A percentile compares a stretch with the other conserved stretches of the same genome.
phyloP scores from a whole-genome alignment of 2,113 vertebrate species.

The Orthochromis indermauri region DNA sequence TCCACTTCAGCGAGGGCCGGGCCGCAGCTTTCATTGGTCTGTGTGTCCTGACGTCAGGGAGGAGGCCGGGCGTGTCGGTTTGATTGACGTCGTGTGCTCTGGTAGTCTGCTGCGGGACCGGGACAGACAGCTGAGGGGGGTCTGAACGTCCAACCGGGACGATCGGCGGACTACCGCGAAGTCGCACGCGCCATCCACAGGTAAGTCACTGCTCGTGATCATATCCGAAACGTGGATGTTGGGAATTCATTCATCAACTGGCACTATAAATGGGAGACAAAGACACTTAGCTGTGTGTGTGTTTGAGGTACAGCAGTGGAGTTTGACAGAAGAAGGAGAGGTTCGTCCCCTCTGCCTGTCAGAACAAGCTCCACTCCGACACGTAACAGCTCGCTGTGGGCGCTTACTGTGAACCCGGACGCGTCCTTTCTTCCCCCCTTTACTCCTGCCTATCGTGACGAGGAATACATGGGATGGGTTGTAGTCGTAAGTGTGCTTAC shows the following conservation, averaged over 20 bases:
- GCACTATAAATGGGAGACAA: slow-evolving; percentile 4
- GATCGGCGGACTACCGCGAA: slow-evolving; percentile 13
- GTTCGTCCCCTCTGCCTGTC: not conserved
- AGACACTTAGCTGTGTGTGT: slow-evolving; percentile 27
- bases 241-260: not conserved
- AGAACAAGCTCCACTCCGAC: not conserved
- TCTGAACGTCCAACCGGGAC: slow-evolving; percentile 60
- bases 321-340: slow-evolving; percentile 40
- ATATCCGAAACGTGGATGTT: not conserved
- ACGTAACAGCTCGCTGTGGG: not conserved
- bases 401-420: not conserved
- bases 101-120: slow-evolving; percentile 65
- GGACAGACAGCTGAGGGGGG: slow-evolving; percentile 53
- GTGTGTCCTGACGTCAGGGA: not conserved
- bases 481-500: slow-evolving; percentile 4
- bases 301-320: slow-evolving; percentile 29
- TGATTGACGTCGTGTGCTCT: slow-evolving; percentile 62
- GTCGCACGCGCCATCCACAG: slow-evolving; percentile 12
- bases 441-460: not conserved
- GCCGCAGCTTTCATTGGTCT: slow-evolving; percentile 30
- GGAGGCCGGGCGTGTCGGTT: slow-evolving; percentile 18
- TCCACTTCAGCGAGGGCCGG: not conserved
- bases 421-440: not conserved
- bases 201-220: slow-evolving; percentile 33
- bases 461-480: not conserved